These are phyloP conservation scores for Spisula solida DNA, from an alignment of 2,888 invertebrate species.

Conservation along the genomic window DNA sequence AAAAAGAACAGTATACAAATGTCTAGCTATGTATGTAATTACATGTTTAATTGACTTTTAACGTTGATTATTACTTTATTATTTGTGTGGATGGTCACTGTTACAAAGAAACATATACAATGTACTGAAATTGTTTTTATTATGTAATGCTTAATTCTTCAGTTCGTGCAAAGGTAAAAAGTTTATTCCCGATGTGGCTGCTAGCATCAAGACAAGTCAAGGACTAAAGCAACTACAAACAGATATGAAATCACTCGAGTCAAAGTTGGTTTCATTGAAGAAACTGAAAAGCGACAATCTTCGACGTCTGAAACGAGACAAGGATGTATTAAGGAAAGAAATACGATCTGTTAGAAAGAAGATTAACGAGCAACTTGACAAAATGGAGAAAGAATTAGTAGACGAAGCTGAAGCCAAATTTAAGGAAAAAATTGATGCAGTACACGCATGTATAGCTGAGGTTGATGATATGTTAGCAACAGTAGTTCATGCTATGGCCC, in stretches of 20 bases:
- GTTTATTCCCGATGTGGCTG: constrained; percentile 19
- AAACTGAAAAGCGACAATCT: neutral
- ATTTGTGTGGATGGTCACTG: too few species aligned
- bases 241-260: neutral
- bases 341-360: neutral
- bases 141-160: neutral
- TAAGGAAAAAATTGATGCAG: neutral
- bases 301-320: neutral
- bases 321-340: neutral
- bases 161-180: neutral
- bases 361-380: neutral
- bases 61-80: too few species aligned
- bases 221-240: neutral
- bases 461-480: neutral
- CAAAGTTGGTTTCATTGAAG: neutral
- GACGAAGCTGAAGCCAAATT: neutral
- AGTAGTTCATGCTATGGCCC: neutral
- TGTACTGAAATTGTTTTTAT: too few species aligned
- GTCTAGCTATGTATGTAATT: too few species aligned
- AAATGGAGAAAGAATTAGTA: constrained; percentile 6
- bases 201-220: neutral
- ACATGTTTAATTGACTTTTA: too few species aligned
- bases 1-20: too few species aligned
- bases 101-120: too few species aligned
- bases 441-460: neutral